These are phyloP conservation scores for Melopsittacus undulatus DNA, from an alignment of 2,797 vertebrate species.

Conservation along the genomic window DNA sequence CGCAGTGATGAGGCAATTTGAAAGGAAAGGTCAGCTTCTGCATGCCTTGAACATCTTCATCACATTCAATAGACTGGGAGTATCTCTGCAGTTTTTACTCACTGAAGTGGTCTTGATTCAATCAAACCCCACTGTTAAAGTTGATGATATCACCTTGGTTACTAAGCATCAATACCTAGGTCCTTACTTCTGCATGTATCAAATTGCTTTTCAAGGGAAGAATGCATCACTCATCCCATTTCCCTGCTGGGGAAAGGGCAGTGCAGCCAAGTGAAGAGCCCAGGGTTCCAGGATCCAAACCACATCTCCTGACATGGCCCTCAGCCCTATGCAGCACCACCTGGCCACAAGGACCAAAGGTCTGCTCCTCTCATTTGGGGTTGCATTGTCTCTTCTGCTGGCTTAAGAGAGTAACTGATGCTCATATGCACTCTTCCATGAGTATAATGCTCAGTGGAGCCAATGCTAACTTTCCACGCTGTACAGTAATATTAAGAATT, in stretches of 20 bases:
- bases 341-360: not conserved
- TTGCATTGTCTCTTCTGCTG: not conserved
- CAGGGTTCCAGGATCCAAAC: not conserved
- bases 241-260: not conserved
- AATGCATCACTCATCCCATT: not conserved
- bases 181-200: not conserved
- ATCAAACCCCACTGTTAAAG: not conserved
- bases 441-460: not conserved
- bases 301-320: accelerated
- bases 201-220: not conserved
- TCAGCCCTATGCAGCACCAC: not conserved
- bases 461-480: not conserved
- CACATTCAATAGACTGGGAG: not conserved
- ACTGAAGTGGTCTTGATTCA: not conserved
- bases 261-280: not conserved
- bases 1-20: slow-evolving; percentile 11
- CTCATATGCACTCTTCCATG: accelerated
- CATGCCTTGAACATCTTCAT: not conserved
- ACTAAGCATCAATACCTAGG: too few relatives aligned
- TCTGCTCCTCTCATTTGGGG: not conserved
- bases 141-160: not conserved
- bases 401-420: not conserved
- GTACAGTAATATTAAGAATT: not conserved
- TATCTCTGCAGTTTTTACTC: not conserved
- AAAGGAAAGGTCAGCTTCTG: slow-evolving; percentile 3